These are phyloP conservation scores for Poecilus cupreus DNA, from an alignment of 2,888 invertebrate genomes.

Conservation along the genomic window DNA sequence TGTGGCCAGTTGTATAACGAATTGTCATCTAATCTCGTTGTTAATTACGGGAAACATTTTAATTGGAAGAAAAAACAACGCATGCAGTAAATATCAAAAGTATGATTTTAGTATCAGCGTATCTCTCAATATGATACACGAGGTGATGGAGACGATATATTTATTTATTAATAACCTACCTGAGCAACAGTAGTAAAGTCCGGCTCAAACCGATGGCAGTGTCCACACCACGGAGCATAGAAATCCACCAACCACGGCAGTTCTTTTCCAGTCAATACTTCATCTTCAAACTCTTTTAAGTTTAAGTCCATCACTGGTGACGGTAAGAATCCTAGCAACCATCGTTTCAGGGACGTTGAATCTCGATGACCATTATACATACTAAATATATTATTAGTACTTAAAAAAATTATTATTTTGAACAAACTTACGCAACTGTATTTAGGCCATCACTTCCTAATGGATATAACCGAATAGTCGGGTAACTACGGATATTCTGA, in stretches of 20 bases:
- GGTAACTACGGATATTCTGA: slow-evolving; percentile 80
- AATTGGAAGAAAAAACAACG: no score
- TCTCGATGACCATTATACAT: slow-evolving; percentile 79
- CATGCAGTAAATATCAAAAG: no score
- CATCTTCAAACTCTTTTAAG: slow-evolving; percentile 71
- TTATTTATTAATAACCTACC: slow-evolving; percentile 70
- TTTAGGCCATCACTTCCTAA: slow-evolving; percentile 73
- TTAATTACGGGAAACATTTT: no score
- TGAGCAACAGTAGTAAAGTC: slow-evolving; percentile 80
- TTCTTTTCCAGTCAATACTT: slow-evolving; percentile 71
- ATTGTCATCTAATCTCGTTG: no score
- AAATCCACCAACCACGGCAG: slow-evolving; percentile 79
- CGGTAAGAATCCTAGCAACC: slow-evolving; percentile 80
- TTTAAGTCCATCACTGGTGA: slow-evolving; percentile 74
- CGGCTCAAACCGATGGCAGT: slow-evolving; percentile 80
- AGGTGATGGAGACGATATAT: no score
- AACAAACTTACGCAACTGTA: slow-evolving; percentile 73
- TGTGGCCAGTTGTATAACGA: no score
- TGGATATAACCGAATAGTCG: slow-evolving; percentile 82
- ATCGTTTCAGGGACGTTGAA: slow-evolving; percentile 77
- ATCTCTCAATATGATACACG: no score
- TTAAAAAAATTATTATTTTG: slow-evolving; percentile 37
- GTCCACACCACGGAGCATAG: slow-evolving; percentile 81
- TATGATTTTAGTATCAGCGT: no score
- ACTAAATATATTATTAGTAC: slow-evolving; percentile 67